Evolutionary conservation across 2,888 invertebrate species (phyloP), one percentile per base, ranked within the genome.

Genomic region (Deilephila elpenor): DNA sequence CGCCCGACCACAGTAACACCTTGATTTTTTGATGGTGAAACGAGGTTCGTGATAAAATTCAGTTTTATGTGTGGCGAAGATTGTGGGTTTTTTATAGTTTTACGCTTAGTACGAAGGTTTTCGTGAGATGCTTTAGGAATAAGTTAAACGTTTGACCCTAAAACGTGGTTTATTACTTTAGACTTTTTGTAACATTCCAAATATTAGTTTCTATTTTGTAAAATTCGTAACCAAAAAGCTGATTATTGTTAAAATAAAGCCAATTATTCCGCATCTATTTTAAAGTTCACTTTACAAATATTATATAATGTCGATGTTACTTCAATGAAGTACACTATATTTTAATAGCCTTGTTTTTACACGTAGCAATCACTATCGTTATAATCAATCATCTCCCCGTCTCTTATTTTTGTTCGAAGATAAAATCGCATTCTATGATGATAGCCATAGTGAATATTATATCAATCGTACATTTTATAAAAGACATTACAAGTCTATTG

Each of bases 21-120:
- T 90, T 93, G 91, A 92, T 92, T 92, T 90, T 89, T 88, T 83
- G 86, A 86, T 61, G 73, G 59, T 70, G 32, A 72, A 70, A 61
- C 51, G 62, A 70, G 60, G 73, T 70, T 59, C 56, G 60, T 70
- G 72, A 72, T 74, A 72, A 74, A 70, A 70, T 62, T 71, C 64
- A 51, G 67, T 74, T 74, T 73, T 74, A 74, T 70, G 37, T 64
- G 61, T 72, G 14, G 20, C 19, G 53, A 70, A 61, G 74, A 70
- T 61, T 72, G 72, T 71, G 32, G 56, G 29, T 53, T 64, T 51
- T 71, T 53, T 64, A 64, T 67, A 51, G 62, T 62, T 62, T 44
- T 25, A 19, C 19, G 34, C 20, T 64, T 37, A 64, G 56, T 59
- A 25, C 20, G 56, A 56, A 17, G 32, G n/a, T 72, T 11, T 29